A percentile compares a stretch with the other conserved stretches of the same genome.
Conservation (phyloP, 2,113 vertebrate genomes). For the Petrocephalus zakoni region DNA sequence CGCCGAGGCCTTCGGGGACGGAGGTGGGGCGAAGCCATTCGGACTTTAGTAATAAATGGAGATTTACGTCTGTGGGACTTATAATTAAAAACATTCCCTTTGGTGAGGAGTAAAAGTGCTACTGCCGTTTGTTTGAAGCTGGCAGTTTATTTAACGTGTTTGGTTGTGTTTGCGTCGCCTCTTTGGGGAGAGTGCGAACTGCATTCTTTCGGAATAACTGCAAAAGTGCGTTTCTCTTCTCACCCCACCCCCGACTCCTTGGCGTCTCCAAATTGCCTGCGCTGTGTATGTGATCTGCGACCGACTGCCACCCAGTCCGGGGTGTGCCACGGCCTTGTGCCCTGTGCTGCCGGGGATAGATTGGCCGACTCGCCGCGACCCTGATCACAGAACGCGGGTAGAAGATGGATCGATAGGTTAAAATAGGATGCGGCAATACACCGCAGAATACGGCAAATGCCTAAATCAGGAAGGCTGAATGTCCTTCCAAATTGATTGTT, state of each 20-base stretch:
- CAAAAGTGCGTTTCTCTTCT: neutral
- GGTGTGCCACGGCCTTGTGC: neutral
- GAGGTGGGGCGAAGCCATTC: neutral
- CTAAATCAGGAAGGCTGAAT: neutral
- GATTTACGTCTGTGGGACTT: neutral
- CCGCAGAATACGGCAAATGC: neutral
- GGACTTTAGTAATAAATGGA: neutral
- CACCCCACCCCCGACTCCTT: no score
- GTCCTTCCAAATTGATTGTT: neutral
- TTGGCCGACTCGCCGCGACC: neutral
- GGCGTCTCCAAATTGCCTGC: neutral
- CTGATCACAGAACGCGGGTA: neutral
- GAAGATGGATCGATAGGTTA: neutral
- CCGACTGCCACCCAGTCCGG: neutral
- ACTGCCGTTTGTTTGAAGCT: neutral
- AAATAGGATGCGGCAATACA: neutral
- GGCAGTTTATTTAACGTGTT: neutral
- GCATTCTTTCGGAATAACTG: neutral
- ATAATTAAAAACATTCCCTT: neutral
- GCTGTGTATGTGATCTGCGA: neutral
- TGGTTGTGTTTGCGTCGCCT: neutral
- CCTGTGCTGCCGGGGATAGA: neutral
- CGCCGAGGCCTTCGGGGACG: neutral
- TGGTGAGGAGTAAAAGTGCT: neutral
- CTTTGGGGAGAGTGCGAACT: neutral